Base-by-base conservation (phyloP, 1,140 invertebrate genomes). In the Drosophila nikananu region DNA sequence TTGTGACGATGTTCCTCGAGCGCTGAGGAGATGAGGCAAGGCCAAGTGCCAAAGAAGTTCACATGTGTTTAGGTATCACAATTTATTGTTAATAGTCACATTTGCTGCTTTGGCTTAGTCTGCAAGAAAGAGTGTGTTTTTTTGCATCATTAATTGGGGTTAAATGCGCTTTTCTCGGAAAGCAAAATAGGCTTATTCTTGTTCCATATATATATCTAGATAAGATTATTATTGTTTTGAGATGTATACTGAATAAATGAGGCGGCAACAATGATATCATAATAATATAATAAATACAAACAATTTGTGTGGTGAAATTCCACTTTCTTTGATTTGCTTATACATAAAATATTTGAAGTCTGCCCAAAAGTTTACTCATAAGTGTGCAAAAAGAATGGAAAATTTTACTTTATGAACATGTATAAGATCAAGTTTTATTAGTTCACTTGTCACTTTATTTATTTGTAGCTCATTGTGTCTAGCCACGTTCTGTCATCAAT, bases 11-110 rank as follows among this genome's bases (percentile, higher is more conserved):
- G 49, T 19, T 52, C 32, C 39, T 27, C 27, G 49, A 52, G 49
- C n/a, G 64, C 39, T 54, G 67, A 39, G 52, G 58, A 32, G 7
- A 42, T 27, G 17, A 72, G 52, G 19, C 54, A 21, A 59, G 46
- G 44, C 39, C 67, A 74, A 52, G 21, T 27, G 30, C 48, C 51
- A 42, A 35, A 23, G 63, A n/a, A 30, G 46, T 77, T 77, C 46
- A 77, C 75, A 77, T 77, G 41, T 48, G 55, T 54, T 57, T 39
- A 25, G 54, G 30, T 78, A 78, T 78, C 75, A 78, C 75, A 78
- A 78, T 55, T 54, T 46, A 48, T 57, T 66, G 68, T 80, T 59
- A 60, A 48, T 65, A 60, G 64, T 87, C 74, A 84, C 84, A 84
- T 89, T 79, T 57, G 77, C 46, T 65, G 42, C 77, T 66, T 60